A percentile compares a stretch with the other conserved stretches of the same genome.
Evolutionary conservation across 2,888 invertebrate genomes (phyloP).

Genomic region (Caenorhabditis sinica): DNA sequence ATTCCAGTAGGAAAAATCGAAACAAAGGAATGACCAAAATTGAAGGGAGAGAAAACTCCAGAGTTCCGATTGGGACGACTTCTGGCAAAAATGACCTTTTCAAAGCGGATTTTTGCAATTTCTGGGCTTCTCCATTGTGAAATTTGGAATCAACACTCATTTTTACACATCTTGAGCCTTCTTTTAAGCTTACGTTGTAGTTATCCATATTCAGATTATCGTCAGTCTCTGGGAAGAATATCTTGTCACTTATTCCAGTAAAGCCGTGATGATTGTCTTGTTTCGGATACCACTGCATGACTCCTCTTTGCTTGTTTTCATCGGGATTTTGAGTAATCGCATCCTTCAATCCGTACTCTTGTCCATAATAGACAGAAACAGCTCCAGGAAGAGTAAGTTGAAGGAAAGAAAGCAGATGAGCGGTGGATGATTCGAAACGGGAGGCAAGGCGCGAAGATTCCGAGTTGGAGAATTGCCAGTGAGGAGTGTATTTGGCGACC

Average conservation of each 20-base stretch:
- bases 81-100: too few relatives aligned
- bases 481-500: constrained; percentile 69
- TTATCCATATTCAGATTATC: constrained; percentile 66
- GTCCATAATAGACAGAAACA: constrained; percentile 75
- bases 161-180: too few relatives aligned
- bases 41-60: too few relatives aligned
- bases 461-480: constrained; percentile 77
- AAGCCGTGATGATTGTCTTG: constrained; percentile 73
- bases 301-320: constrained; percentile 53
- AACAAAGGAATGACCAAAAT: too few relatives aligned
- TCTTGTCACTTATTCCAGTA: constrained; percentile 23
- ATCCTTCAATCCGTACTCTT: constrained; percentile 70
- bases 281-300: constrained; percentile 73
- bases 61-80: too few relatives aligned
- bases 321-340: constrained; percentile 29
- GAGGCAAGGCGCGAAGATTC: constrained; percentile 68
- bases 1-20: too few relatives aligned
- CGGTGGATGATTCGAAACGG: constrained; percentile 70
- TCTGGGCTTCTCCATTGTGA: too few relatives aligned
- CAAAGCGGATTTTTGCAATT: too few relatives aligned
- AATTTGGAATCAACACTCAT: too few relatives aligned
- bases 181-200: constrained; percentile 64
- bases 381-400: constrained; percentile 78
- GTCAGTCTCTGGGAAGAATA: constrained; percentile 73
- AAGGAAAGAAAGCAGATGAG: constrained; percentile 73